These are phyloP conservation scores for Pyrrhosoma nymphula DNA, from an alignment of 2,888 invertebrate genomes.

Conservation along the genomic window DNA sequence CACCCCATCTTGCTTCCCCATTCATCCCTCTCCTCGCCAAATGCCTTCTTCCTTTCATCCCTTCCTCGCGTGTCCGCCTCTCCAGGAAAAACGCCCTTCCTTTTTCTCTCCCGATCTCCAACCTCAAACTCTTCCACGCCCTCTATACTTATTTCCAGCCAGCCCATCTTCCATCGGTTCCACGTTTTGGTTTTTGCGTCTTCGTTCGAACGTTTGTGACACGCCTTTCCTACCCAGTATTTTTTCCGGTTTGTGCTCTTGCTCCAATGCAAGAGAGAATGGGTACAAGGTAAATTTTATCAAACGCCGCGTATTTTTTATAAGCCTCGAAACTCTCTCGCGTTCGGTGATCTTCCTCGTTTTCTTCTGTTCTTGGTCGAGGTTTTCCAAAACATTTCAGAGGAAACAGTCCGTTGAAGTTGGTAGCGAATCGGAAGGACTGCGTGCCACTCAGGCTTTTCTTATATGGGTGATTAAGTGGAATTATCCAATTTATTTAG, in stretches of 20 bases:
- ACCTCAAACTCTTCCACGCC: not conserved
- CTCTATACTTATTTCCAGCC: not conserved
- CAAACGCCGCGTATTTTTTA: not conserved
- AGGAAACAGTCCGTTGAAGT: too few relatives aligned
- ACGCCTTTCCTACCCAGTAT: not conserved
- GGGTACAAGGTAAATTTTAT: not conserved
- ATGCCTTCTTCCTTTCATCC: slow-evolving; percentile 27
- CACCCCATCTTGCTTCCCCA: not conserved
- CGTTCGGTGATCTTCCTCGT: too few relatives aligned
- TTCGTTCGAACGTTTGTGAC: not conserved
- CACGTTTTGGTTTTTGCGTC: not conserved
- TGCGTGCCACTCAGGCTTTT: too few relatives aligned
- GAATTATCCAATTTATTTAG: too few relatives aligned
- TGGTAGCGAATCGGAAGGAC: too few relatives aligned
- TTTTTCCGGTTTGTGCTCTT: not conserved
- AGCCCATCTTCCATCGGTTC: not conserved
- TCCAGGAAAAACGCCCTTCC: not conserved
- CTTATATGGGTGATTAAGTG: too few relatives aligned
- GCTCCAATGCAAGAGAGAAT: not conserved
- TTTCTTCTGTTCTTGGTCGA: too few relatives aligned
- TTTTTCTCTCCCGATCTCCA: not conserved
- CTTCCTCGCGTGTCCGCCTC: not conserved
- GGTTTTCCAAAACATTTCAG: too few relatives aligned
- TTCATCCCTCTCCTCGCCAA: slow-evolving; percentile 35
- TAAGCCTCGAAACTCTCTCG: too few relatives aligned